Percentiles rank a stretch among this genome's conserved stretches.
phyloP scores from a whole-genome alignment of 2,113 vertebrate species.

The Semicossyphus pulcher region DNA sequence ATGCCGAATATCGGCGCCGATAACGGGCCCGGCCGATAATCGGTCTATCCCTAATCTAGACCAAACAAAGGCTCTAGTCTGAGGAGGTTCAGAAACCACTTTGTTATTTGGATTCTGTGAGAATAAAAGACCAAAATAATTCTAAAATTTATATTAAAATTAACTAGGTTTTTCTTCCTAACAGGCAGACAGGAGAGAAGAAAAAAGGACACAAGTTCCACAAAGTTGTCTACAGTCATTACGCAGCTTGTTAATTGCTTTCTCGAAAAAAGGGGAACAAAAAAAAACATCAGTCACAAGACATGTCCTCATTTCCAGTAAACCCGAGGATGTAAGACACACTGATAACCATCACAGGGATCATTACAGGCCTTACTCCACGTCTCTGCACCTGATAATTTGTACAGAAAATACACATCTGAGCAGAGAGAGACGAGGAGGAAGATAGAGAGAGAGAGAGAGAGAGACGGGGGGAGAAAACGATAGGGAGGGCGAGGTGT shows the following conservation, averaged over 20 bases:
- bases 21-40: too few species aligned
- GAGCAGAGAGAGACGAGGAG: conserved; percentile 34
- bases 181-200: neutral
- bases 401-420: conserved; percentile 70
- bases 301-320: conserved; percentile 72
- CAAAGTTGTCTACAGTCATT: neutral
- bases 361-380: conserved; percentile 54
- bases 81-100: too few species aligned
- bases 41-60: too few species aligned
- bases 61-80: too few species aligned
- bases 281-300: conserved; percentile 2
- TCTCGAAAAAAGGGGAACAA: neutral
- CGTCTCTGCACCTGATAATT: conserved; percentile 63
- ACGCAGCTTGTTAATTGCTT: conserved; percentile 11
- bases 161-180: neutral
- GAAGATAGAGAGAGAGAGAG: conserved; percentile 15
- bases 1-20: too few species aligned
- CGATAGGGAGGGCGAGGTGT: conserved; percentile 82
- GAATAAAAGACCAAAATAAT: too few species aligned
- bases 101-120: too few species aligned
- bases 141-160: too few species aligned
- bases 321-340: conserved; percentile 41
- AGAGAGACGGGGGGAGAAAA: conserved; percentile 39
- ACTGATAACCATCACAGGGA: conserved; percentile 63
- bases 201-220: neutral